Base-by-base conservation (phyloP, 2,888 invertebrate species). In the Meandrusa payeni region DNA sequence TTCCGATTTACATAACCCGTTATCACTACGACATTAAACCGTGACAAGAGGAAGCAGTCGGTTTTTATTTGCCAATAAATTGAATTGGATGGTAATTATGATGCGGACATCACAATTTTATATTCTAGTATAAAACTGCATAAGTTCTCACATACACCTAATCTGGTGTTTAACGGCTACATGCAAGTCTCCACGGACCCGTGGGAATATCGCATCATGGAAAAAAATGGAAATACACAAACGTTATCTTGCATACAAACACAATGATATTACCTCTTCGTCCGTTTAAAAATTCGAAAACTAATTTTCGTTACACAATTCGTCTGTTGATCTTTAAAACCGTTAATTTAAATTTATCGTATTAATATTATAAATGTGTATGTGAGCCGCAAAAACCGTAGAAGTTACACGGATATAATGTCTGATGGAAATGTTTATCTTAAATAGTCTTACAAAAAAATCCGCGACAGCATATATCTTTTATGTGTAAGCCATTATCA, bases 61-160 rank as follows among this genome's bases (percentile, higher is more conserved):
- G n/a, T 56, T 57, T 54, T 54, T 53, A 50, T 52, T 52, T 41
- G 48, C 50, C 50, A 55, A 66, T 70, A 65, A 68, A 69, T 61
- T 53, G 52, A 49, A 33, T 33, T 33, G 12, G 24, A 26, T 27
- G 20, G 24, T 33, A 33, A 41, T 41, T 27, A 32, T 20, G 26
- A 26, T 24, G 20, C 43, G 43, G 43, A 38, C 64, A 56, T 64
- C 61, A 59, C 59, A 41, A 47, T 29, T 34, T 29, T 32, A 43
- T 47, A 48, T 57, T 55, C 51, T 56, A 61, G 54, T 59, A 56
- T 62, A 53, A 61, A 73, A 69, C 66, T 56, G 61, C 54, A 63
- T 63, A 62, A 52, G 66, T 82, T 82, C 82, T 69, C 83, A 85
- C 85, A 80, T 76, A 78, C 57, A 69, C 76, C 77, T 83, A 74